Percentiles rank a stretch among this genome's conserved stretches.
Conservation (phyloP, 2,888 invertebrate species). For the Nasonovia ribisnigri region DNA sequence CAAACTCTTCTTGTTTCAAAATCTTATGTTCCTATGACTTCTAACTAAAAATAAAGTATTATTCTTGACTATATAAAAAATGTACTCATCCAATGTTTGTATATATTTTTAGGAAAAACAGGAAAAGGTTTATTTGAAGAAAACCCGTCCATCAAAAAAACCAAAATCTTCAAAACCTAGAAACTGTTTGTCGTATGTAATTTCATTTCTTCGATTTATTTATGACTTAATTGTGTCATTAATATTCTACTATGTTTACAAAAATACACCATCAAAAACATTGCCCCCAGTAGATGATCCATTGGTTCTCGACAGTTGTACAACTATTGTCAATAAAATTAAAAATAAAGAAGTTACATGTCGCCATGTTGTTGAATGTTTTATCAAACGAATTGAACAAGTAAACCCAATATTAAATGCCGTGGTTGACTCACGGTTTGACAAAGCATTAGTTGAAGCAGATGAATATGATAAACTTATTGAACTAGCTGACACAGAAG, state of each 20-base stretch:
- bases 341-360: constrained; percentile 71
- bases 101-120: constrained; percentile 31
- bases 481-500: constrained; percentile 74
- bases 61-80: background rate
- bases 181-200: constrained; percentile 56
- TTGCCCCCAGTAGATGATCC: constrained; percentile 71
- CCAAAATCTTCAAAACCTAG: background rate
- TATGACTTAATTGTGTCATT: constrained; percentile 67
- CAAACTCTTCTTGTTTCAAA: background rate
- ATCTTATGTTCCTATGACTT: background rate
- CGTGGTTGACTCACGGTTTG: constrained; percentile 84
- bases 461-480: constrained; percentile 79
- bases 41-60: background rate
- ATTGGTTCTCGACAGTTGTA: constrained; percentile 77
- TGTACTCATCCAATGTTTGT: background rate
- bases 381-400: constrained; percentile 82
- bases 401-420: constrained; percentile 85
- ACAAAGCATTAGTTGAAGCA: constrained; percentile 84
- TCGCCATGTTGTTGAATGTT: constrained; percentile 77
- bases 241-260: constrained; percentile 67
- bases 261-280: constrained; percentile 68
- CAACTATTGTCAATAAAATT: constrained; percentile 78
- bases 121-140: constrained; percentile 2
- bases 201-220: constrained; percentile 64
- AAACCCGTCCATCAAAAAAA: constrained; percentile 30